These are phyloP conservation scores for Drosophila sturtevanti DNA, from an alignment of 1,140 invertebrate species.

Conservation along the genomic window DNA sequence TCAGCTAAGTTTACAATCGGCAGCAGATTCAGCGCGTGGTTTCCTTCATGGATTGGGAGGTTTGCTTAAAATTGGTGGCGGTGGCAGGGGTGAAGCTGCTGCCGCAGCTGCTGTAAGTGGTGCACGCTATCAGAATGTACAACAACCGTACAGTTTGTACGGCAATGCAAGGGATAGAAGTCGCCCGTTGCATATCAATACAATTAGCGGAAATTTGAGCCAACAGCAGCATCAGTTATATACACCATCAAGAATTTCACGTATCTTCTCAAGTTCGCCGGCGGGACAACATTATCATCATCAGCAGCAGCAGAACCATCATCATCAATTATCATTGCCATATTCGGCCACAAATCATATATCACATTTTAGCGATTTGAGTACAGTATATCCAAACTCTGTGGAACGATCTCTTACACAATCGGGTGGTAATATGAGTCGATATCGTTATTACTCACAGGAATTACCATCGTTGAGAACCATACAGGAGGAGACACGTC, in stretches of 20 bases:
- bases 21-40: slow-evolving; percentile 72
- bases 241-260: slow-evolving; percentile 84
- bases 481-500: slow-evolving; percentile 87
- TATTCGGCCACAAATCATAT: background rate
- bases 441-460: slow-evolving; percentile 88
- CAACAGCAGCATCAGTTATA: slow-evolving; percentile 81
- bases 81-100: background rate
- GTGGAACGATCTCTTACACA: slow-evolving; percentile 90
- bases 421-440: slow-evolving; percentile 82
- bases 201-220: slow-evolving; percentile 61
- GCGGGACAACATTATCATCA: slow-evolving; percentile 68
- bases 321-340: slow-evolving; percentile 83
- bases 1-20: slow-evolving; percentile 86
- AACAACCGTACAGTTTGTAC: slow-evolving; percentile 61
- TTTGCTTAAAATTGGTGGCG: slow-evolving; percentile 64
- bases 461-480: slow-evolving; percentile 89
- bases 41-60: slow-evolving; percentile 72
- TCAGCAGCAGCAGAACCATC: slow-evolving; percentile 73
- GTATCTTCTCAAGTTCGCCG: slow-evolving; percentile 88
- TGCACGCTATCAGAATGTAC: slow-evolving; percentile 72
- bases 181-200: slow-evolving; percentile 76
- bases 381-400: slow-evolving; percentile 92
- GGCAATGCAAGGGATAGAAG: slow-evolving; percentile 53
- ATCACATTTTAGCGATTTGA: slow-evolving; percentile 90
- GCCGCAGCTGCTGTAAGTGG: slow-evolving; percentile 35